A percentile compares a stretch with the other conserved stretches of the same genome.
Evolutionary conservation across 30 jellyfish, hydroid and myxozoan genomes (phyloP).

Genomic region (Aurelia aurita complex sp. Pacific): DNA sequence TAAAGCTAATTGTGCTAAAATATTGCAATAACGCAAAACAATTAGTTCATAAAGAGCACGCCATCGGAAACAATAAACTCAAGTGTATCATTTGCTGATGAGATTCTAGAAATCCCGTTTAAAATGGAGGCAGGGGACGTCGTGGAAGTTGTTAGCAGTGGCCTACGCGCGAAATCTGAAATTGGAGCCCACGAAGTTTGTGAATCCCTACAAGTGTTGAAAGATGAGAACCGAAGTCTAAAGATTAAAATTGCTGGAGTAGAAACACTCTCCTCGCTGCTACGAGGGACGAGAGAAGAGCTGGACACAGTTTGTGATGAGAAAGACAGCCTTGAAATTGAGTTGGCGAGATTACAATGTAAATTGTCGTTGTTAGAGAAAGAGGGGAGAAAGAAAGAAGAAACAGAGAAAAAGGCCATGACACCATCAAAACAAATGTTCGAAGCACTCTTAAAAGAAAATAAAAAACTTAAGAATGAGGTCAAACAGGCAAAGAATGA

Average conservation of each 20-base stretch:
- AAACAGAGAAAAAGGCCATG: neutral
- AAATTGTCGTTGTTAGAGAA: conserved; percentile 54
- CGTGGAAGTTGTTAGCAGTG: neutral
- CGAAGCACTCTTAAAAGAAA: conserved; percentile 45
- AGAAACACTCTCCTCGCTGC: conserved; percentile 59
- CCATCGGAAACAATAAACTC: neutral
- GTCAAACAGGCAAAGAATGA: conserved; percentile 25
- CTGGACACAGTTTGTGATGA: conserved; percentile 52
- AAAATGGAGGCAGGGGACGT: neutral
- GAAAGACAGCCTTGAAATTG: conserved; percentile 60
- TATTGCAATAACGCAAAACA: too few relatives aligned
- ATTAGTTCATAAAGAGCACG: too few relatives aligned
- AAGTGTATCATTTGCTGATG: neutral
- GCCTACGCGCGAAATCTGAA: neutral
- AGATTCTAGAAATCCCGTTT: too few relatives aligned
- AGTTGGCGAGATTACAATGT: conserved; percentile 61
- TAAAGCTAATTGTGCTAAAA: too few relatives aligned
- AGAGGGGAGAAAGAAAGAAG: conserved; percentile 23
- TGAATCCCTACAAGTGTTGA: conserved; percentile 3
- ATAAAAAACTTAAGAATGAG: conserved; percentile 61
- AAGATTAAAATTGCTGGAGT: conserved; percentile 77
- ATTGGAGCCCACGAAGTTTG: neutral
- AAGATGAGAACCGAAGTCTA: conserved; percentile 72
- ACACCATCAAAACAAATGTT: conserved; percentile 43
- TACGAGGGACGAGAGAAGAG: conserved; percentile 70